phyloP scores from a whole-genome alignment of 92 coral and sea anemone species.

The Diadumene lineata region DNA sequence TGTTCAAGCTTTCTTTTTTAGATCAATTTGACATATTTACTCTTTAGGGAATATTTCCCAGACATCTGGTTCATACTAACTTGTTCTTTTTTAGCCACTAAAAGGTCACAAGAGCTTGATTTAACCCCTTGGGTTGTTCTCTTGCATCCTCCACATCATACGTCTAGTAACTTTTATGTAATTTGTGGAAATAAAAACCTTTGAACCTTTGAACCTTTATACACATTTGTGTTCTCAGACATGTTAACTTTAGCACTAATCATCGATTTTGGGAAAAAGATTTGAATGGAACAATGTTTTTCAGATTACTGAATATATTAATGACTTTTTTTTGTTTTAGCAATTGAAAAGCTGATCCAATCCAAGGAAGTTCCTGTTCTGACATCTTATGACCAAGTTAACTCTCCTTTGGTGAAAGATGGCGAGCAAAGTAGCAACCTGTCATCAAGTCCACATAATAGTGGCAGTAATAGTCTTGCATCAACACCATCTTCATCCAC shows the following conservation, averaged over 20 bases:
- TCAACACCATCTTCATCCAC: conserved; percentile 91
- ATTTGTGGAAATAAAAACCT: no score
- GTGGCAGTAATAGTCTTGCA: conserved; percentile 72
- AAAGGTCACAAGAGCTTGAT: no score
- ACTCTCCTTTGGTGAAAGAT: conserved; percentile 76
- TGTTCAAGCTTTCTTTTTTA: no score
- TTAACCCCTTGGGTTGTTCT: no score
- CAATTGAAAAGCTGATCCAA: conserved; percentile 91
- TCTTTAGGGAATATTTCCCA: no score
- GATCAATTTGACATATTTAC: no score
- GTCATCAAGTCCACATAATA: conserved; percentile 68
- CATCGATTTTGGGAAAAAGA: neutral
- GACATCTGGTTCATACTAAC: no score
- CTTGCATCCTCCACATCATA: no score
- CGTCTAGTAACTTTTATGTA: no score
- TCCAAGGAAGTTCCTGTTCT: conserved; percentile 85
- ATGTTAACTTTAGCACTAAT: neutral
- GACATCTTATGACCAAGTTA: conserved; percentile 87
- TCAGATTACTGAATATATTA: neutral
- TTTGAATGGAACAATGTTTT: neutral
- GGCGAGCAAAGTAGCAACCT: conserved; percentile 52
- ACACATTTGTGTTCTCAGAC: neutral
- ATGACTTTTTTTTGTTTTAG: conserved; percentile 47
- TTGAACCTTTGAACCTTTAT: neutral
- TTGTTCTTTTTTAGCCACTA: no score